These are phyloP conservation scores for Hirtodrosophila histrioides DNA, from an alignment of 2,888 invertebrate genomes.

Conservation along the genomic window DNA sequence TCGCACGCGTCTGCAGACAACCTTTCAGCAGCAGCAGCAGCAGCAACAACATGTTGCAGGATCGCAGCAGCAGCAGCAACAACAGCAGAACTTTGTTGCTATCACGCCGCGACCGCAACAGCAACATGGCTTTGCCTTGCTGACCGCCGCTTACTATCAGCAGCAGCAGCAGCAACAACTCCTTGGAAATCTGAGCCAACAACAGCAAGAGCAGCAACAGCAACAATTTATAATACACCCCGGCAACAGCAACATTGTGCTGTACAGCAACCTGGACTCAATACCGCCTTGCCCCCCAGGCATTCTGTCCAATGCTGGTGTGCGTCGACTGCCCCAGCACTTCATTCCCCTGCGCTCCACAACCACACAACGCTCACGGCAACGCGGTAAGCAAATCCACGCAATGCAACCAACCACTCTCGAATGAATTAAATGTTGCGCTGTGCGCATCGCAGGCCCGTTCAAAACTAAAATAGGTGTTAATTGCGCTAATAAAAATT, in stretches of 20 bases:
- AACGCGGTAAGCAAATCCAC: constrained; percentile 79
- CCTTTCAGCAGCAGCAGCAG: constrained; percentile 47
- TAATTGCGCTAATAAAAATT: constrained; percentile 75
- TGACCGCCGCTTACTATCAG: constrained; percentile 58
- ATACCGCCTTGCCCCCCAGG: constrained; percentile 83
- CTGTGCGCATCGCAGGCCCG: constrained; percentile 6
- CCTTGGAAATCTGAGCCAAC: constrained; percentile 60
- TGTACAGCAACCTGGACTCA: constrained; percentile 80
- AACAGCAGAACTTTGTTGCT: constrained; percentile 49
- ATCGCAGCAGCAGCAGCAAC: constrained; percentile 48
- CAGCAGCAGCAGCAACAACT: constrained; percentile 57
- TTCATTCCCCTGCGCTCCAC: constrained; percentile 77
- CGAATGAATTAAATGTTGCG: constrained; percentile 59
- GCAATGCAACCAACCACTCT: constrained; percentile 14
- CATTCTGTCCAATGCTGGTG: constrained; percentile 47
- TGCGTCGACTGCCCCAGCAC: constrained; percentile 80
- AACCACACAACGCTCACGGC: constrained; percentile 75
- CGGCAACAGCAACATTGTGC: constrained; percentile 82
- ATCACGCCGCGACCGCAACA: constrained; percentile 55
- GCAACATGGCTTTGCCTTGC: constrained; percentile 53
- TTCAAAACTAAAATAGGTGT: constrained; percentile 52
- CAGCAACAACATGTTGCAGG: constrained; percentile 47
- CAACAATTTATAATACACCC: constrained; percentile 81
- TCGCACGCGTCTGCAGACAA: constrained; percentile 62
- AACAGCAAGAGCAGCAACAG: constrained; percentile 62